These are phyloP conservation scores for Crotophaga sulcirostris DNA, from an alignment of 2,113 vertebrate genomes.

Conservation along the genomic window DNA sequence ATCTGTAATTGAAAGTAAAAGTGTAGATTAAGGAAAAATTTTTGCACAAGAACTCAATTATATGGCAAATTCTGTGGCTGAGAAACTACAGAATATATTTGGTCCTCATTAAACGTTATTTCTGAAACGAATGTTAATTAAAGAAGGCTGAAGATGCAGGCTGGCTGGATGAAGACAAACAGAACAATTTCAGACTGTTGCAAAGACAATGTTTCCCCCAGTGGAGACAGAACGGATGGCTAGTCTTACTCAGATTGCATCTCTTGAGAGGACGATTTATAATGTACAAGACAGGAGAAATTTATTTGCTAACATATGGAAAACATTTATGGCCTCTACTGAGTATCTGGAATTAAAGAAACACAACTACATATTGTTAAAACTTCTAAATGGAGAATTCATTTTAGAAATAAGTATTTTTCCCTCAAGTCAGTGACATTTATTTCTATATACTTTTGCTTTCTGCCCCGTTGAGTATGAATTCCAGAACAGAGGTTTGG, in stretches of 20 bases:
- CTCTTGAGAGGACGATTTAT: constrained; percentile 56
- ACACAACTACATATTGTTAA: constrained; percentile 36
- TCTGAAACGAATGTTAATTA: constrained; percentile 18
- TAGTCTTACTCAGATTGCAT: constrained; percentile 57
- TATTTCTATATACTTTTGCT: not conserved
- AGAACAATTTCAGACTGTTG: not conserved
- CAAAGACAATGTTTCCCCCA: constrained; percentile 1
- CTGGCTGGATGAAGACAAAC: constrained; percentile 32
- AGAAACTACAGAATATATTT: not conserved
- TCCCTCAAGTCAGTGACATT: not conserved
- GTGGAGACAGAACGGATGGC: not conserved
- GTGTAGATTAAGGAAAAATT: not conserved
- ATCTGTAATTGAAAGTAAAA: constrained; percentile 47
- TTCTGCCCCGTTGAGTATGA: not conserved
- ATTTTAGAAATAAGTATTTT: not conserved
- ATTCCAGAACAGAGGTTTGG: not conserved
- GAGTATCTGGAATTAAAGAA: constrained; percentile 57
- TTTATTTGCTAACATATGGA: constrained; percentile 71
- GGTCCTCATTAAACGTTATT: not conserved
- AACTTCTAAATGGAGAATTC: constrained; percentile 22
- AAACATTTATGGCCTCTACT: constrained; percentile 55
- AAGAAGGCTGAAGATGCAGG: constrained; percentile 24
- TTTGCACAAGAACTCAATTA: not conserved
- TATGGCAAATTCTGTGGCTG: not conserved
- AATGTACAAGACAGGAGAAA: constrained; percentile 46